Evolutionary conservation across 2,797 vertebrate species (phyloP).

Genomic region (Octomys mimax): DNA sequence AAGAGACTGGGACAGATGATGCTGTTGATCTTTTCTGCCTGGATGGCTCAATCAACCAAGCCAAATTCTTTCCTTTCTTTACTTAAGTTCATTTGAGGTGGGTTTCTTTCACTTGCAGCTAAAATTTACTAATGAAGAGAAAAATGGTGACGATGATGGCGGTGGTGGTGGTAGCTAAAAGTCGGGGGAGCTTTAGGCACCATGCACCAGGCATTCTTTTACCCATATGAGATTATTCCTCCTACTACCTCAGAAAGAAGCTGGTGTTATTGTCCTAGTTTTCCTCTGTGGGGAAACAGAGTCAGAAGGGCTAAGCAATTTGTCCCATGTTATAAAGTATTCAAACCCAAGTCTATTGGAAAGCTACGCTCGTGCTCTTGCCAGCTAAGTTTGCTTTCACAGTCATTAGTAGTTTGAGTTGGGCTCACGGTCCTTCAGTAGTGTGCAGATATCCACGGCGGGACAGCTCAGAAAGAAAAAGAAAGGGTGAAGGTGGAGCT

Average conservation of each 20-base stretch:
- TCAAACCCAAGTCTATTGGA: background rate
- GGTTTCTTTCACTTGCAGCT: background rate
- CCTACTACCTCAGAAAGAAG: background rate
- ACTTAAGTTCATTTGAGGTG: background rate
- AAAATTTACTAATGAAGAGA: background rate
- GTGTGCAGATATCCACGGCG: background rate
- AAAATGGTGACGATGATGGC: background rate
- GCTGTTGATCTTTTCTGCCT: background rate
- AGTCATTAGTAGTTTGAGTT: background rate
- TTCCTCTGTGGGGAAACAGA: background rate
- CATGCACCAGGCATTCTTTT: background rate
- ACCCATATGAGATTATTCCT: background rate
- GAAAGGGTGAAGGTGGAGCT: background rate
- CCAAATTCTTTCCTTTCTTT: slow-evolving; percentile 1
- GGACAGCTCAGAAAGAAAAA: background rate
- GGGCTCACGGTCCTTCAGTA: background rate
- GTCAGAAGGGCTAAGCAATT: background rate
- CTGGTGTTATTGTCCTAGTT: background rate
- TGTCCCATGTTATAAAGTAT: background rate
- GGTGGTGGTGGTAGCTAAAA: background rate
- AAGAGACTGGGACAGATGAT: background rate
- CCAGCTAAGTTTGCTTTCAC: background rate
- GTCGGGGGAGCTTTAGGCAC: background rate
- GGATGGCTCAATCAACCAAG: background rate
- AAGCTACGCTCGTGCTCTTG: background rate